Conservation (phyloP, 2,888 invertebrate genomes). For the Heliconius erato region DNA sequence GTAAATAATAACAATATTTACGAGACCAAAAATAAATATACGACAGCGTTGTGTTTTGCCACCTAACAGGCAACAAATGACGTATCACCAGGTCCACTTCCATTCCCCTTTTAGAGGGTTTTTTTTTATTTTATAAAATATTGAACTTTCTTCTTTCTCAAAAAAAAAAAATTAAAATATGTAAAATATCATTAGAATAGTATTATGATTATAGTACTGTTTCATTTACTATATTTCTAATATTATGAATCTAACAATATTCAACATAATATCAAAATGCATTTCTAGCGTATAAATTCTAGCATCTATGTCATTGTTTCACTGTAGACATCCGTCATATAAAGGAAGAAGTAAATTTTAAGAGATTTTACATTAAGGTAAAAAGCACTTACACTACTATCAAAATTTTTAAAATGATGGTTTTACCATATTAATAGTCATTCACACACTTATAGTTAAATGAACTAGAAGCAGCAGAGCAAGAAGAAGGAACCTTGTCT, state of each 20-base stretch:
- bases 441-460: too few relatives aligned
- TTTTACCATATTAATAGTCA: too few relatives aligned
- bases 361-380: conserved; percentile 63
- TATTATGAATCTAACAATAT: background rate
- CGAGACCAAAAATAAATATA: too few relatives aligned
- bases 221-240: background rate
- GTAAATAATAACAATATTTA: too few relatives aligned
- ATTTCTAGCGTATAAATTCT: conserved; percentile 11
- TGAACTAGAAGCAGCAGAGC: too few relatives aligned
- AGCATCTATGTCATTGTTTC: conserved; percentile 25
- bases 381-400: background rate
- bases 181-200: background rate
- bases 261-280: background rate
- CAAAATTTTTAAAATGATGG: background rate
- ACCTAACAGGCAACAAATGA: background rate
- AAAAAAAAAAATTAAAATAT: background rate
- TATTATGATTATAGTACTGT: too few relatives aligned
- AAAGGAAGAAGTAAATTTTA: conserved; percentile 68
- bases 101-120: background rate
- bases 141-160: background rate
- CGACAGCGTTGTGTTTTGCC: background rate
- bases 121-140: too few relatives aligned
- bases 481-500: too few relatives aligned
- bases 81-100: background rate
- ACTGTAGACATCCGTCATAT: conserved; percentile 63